A percentile compares a stretch with the other conserved stretches of the same genome.
These are phyloP conservation scores for Delichon dasypus DNA, from an alignment of 2,797 vertebrate species.

Conservation along the genomic window DNA sequence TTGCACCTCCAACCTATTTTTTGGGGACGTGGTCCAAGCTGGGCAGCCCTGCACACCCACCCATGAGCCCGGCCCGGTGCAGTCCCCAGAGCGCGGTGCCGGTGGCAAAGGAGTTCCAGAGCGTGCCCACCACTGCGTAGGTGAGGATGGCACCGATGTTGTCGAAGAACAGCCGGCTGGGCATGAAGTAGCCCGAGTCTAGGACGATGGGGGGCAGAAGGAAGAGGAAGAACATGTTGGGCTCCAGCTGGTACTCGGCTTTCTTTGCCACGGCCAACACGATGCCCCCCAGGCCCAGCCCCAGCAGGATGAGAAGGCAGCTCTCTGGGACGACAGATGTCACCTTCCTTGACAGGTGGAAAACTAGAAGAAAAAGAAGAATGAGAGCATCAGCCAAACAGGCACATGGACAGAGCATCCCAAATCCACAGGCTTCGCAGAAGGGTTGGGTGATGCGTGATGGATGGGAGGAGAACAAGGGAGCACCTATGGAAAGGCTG, in stretches of 20 bases:
- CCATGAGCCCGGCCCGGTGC: conserved; percentile 85
- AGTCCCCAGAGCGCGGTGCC: conserved; percentile 88
- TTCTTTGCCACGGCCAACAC: conserved; percentile 92
- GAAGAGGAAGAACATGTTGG: conserved; percentile 96
- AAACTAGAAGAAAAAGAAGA: conserved; percentile 80
- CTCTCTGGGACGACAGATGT: conserved; percentile 91
- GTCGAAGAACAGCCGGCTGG: conserved; percentile 91
- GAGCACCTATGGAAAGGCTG: neutral
- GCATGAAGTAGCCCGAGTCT: conserved; percentile 96
- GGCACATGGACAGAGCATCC: neutral
- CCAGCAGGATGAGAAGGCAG: conserved; percentile 92
- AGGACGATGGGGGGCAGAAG: conserved; percentile 93
- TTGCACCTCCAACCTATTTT: neutral
- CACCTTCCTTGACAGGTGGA: conserved; percentile 92
- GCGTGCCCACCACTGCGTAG: conserved; percentile 91
- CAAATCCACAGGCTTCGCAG: neutral
- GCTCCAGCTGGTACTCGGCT: conserved; percentile 92
- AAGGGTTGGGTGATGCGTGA: neutral
- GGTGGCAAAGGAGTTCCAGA: conserved; percentile 95
- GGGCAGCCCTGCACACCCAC: conserved; percentile 71
- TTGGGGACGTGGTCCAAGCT: neutral
- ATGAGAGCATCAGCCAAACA: neutral
- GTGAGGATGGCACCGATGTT: conserved; percentile 93
- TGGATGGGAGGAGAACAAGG: neutral
- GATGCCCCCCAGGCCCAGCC: conserved; percentile 89